phyloP scores from a whole-genome alignment of 2,797 vertebrate species.

The Pygocentrus nattereri region DNA sequence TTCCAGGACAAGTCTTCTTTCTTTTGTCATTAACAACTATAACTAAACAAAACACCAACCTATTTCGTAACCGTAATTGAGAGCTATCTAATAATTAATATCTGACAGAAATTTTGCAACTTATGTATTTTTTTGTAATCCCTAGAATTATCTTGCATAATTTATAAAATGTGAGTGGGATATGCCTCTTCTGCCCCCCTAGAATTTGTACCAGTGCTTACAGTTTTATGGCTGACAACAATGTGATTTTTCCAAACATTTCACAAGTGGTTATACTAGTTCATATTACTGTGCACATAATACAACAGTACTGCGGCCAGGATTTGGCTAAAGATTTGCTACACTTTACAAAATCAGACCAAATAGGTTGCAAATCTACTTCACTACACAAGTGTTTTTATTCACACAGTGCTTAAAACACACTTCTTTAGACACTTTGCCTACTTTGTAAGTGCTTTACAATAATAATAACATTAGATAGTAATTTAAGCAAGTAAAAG shows the following conservation, averaged over 20 bases:
- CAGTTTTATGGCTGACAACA: neutral
- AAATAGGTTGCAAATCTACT: constrained; percentile 65
- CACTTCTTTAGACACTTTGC: constrained; percentile 56
- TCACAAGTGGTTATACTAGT: neutral
- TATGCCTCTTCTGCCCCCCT: no score
- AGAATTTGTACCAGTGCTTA: no score
- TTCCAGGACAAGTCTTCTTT: no score
- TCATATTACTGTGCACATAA: no score
- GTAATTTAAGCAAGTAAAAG: constrained; percentile 64
- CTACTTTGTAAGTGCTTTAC: constrained; percentile 74
- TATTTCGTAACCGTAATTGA: no score
- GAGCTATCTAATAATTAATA: no score
- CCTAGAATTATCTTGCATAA: no score
- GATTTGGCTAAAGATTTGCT: neutral
- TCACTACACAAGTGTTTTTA: constrained; percentile 64
- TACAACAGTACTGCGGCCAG: neutral
- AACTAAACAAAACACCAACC: no score
- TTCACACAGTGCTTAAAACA: constrained; percentile 61
- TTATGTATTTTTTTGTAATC: no score
- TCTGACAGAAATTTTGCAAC: no score
- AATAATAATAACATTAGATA: constrained; percentile 75
- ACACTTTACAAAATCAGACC: constrained; percentile 59
- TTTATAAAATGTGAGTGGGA: no score
- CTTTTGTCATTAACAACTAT: no score
- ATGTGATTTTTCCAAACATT: neutral